Base-by-base conservation (phyloP, 2,888 invertebrate genomes). In the Netelia virgata region DNA sequence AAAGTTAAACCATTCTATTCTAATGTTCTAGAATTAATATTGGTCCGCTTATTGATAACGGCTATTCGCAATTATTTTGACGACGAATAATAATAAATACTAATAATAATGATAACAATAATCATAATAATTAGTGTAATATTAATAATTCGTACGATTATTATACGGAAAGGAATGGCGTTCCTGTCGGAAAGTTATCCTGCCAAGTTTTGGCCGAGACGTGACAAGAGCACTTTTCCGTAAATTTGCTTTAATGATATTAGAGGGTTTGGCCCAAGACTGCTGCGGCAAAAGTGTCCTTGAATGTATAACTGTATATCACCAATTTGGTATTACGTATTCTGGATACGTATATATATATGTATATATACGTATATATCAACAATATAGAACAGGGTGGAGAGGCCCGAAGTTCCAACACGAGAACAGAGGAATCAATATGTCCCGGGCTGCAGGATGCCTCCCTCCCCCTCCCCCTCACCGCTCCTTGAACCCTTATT, bases 401-500 rank as follows among this genome's bases (percentile, higher is more conserved):
- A 50, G 72, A 76, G 72, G 69, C 69, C 70, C 50, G 14, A 69
- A 84, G 77, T 84, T 84, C 77, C 82, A 77, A 84, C 83, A 80
- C 80, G 83, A 83, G 82, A 77, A 85, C 72, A 76, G 83, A 75
- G 86, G 85, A 88, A 89, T 89, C 89, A 86, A 88, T 88, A 88
- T 84, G 84, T 74, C 84, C 72, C 68, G 72, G 63, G 73, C 74
- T 75, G 79, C 83, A 80, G 83, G 77, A 59, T 73, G 75, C 6
- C 70, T 10, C 55, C 41, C 28, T 28, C 28, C 61, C 59, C 43
- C 43, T n/a, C 43, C 20, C 70, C 53, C 43, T 28, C 5, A 5
- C 28, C 23, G n/a, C 57, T 9, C 80, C 77, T 86, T 82, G 82
- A 84, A 82, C 83, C 89, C 88, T 89, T 88, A 89, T 90, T 91